phyloP scores from a whole-genome alignment of 1,140 invertebrate species.

The Danaus melanippus region DNA sequence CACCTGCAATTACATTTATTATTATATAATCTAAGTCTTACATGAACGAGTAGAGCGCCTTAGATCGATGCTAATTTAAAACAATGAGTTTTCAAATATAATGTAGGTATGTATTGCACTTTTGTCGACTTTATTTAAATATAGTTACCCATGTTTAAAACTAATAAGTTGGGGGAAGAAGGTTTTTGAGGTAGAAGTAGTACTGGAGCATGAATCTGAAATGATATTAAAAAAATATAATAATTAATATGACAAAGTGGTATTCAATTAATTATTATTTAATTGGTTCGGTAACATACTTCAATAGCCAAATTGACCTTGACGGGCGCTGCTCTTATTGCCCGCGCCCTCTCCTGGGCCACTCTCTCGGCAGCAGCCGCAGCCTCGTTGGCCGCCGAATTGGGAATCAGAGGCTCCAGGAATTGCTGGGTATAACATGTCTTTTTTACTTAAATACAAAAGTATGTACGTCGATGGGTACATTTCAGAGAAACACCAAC shows the following conservation, averaged over 20 bases:
- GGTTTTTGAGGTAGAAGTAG: conserved; percentile 85
- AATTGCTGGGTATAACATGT: conserved; percentile 72
- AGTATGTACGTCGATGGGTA: too few relatives aligned
- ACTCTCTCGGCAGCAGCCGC: conserved; percentile 49
- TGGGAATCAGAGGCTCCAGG: conserved; percentile 75
- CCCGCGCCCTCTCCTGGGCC: conserved; percentile 46
- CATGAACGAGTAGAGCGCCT: too few relatives aligned
- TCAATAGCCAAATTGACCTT: conserved; percentile 81
- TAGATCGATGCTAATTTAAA: too few relatives aligned
- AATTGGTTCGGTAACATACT: conserved; percentile 45
- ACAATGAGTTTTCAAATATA: neutral
- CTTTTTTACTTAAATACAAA: neutral
- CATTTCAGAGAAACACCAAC: neutral
- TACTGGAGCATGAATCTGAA: conserved; percentile 77
- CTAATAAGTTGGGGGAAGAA: conserved; percentile 84
- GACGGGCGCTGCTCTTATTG: conserved; percentile 75
- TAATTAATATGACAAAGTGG: neutral
- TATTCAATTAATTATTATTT: neutral
- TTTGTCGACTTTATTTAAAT: neutral
- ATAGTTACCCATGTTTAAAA: conserved; percentile 80
- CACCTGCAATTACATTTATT: conserved; percentile 63
- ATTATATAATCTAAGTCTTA: neutral
- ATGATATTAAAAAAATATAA: conserved; percentile 12
- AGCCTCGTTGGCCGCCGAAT: conserved; percentile 41
- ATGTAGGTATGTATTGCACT: too few relatives aligned